phyloP scores from a whole-genome alignment of 2,113 vertebrate genomes.

The Recurvirostra avosetta region DNA sequence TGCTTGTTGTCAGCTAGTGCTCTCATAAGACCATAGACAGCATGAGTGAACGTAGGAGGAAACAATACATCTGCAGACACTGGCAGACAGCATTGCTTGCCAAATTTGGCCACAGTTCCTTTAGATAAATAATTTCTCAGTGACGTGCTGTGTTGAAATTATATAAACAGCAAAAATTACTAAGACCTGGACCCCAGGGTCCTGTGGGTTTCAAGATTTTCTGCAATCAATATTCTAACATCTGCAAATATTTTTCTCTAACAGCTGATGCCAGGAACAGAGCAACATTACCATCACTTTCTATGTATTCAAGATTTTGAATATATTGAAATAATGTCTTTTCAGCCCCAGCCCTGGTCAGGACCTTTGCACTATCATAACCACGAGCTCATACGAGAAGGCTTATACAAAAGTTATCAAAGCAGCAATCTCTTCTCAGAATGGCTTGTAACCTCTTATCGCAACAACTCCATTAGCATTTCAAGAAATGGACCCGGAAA shows the following conservation, averaged over 20 bases:
- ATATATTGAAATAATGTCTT: constrained; percentile 71
- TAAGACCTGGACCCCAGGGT: constrained; percentile 65
- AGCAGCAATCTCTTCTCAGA: constrained; percentile 69
- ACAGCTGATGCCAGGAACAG: constrained; percentile 69
- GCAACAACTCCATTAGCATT: constrained; percentile 51
- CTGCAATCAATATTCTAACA: constrained; percentile 75
- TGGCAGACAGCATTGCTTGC: constrained; percentile 68
- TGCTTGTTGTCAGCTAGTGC: constrained; percentile 24
- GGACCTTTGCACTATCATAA: constrained; percentile 50
- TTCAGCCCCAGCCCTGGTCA: constrained; percentile 51
- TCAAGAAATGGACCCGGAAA: constrained; percentile 4
- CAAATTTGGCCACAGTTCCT: constrained; percentile 74
- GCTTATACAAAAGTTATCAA: constrained; percentile 63
- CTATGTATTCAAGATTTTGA: constrained; percentile 63
- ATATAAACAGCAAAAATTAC: constrained; percentile 83
- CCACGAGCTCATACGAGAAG: constrained; percentile 74
- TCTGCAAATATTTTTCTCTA: constrained; percentile 75
- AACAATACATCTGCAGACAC: constrained; percentile 74
- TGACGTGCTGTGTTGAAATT: constrained; percentile 75
- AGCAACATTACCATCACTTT: constrained; percentile 61
- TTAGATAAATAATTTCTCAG: constrained; percentile 80
- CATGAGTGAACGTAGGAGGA: constrained; percentile 51
- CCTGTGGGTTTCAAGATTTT: constrained; percentile 72
- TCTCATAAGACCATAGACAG: constrained; percentile 54
- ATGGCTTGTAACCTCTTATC: constrained; percentile 58